phyloP scores from a whole-genome alignment of 37 sponge, comb jelly and placozoan species.

The Corticium candelabrum region DNA sequence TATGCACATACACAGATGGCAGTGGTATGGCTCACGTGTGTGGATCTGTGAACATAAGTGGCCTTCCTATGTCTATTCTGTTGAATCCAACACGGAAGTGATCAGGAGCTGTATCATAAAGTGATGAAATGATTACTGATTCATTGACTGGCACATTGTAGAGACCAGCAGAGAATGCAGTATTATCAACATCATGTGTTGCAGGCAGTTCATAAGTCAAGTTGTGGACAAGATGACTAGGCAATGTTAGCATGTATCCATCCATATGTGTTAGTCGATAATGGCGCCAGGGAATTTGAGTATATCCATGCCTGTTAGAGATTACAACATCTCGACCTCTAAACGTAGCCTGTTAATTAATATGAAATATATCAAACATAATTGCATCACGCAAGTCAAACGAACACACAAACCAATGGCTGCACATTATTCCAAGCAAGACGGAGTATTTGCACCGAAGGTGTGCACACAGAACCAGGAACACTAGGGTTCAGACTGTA shows the following conservation, averaged over 20 bases:
- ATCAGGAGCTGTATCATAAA: neutral
- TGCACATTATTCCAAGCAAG: conserved; percentile 63
- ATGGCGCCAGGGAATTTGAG: conserved; percentile 61
- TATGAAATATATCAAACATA: too few species aligned
- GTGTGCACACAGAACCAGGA: conserved; percentile 43
- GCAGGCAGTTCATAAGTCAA: conserved; percentile 29
- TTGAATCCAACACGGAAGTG: neutral
- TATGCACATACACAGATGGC: too few species aligned
- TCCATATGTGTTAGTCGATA: conserved; percentile 65
- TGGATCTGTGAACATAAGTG: neutral
- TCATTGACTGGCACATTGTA: neutral
- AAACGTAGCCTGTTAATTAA: conserved; percentile 33
- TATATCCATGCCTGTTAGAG: conserved; percentile 48
- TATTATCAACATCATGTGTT: neutral
- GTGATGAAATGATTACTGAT: neutral
- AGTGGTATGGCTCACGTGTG: conserved; percentile 10
- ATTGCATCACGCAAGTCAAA: too few species aligned
- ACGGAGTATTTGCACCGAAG: conserved; percentile 50
- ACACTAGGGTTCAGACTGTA: conserved; percentile 18
- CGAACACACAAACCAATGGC: conserved; percentile 50
- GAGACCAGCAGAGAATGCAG: neutral
- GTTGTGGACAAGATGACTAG: conserved; percentile 29
- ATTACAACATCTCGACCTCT: conserved; percentile 40
- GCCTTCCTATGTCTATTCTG: neutral
- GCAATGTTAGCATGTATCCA: conserved; percentile 67